Base-by-base conservation (phyloP, 2,113 vertebrate genomes). In the Numida meleagris region DNA sequence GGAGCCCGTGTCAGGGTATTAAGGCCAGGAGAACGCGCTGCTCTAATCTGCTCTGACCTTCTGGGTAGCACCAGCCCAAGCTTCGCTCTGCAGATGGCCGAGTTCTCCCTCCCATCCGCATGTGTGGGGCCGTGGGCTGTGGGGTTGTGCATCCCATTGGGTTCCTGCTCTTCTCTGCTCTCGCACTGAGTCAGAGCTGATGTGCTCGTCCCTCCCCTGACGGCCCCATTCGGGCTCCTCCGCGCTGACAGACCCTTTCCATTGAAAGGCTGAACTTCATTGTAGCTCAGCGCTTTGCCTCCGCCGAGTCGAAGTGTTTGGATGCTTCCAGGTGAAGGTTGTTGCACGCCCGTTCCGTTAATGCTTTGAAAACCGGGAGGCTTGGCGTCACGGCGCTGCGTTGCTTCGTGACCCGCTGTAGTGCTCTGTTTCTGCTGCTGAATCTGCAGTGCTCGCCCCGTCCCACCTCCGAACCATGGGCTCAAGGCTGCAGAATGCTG, bases 251-350 rank as follows among this genome's bases (percentile, higher is more conserved):
- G 59, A 50, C 82, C 79, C 53, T 88, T 80, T 66, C 10, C 90
- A 45, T 58, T 38, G 82, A 48, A 67, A 80, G 16, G 3, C 2
- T 85, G 88, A 80, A 88, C 68, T 81, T 88, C 46, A 7, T 59
- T 86, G 90, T 86, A 76, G 21, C 92, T 1, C 31, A 86, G 51
- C 59, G 50, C 33, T 95, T 95, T 94, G 73, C 90, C n/a, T 91
- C 77, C 36, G 88, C 79, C 12, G 80, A 94, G 88, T 42, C 13
- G 0, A 58, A 88, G 68, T 77, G 88, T 93, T 93, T 81, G 90
- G 79, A 83, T 94, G 75, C 85, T 90, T 76, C 77, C 2, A 86
- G 94, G 92, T 91, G 92, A 93, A 95, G 82, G 96, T 76, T 95
- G 91, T 61, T 79, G 95, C 78, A 73, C 89, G 82, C 58, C 74